Evolutionary conservation across 2,113 vertebrate species (phyloP).

Genomic region (Leuciscus idus): DNA sequence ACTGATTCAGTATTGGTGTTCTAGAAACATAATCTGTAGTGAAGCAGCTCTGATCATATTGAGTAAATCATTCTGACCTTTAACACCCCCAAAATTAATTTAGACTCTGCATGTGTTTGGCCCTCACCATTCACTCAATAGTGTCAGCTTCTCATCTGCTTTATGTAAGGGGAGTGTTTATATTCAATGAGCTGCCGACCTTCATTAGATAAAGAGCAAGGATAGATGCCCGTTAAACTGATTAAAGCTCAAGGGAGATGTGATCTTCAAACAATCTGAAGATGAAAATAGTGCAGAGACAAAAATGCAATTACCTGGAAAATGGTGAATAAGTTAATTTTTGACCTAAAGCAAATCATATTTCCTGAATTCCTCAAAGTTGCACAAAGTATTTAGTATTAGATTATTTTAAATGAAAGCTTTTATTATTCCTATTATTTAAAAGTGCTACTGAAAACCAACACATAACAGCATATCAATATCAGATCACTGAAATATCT

Average conservation of each 20-base stretch:
- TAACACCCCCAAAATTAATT: constrained; percentile 14
- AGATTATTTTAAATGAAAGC: background rate
- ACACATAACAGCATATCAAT: no score
- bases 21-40: background rate
- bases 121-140: background rate
- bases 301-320: background rate
- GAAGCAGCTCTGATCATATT: constrained; percentile 10
- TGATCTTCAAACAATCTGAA: background rate
- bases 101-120: background rate
- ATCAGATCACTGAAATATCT: no score
- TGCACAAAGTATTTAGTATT: background rate
- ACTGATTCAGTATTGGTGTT: background rate
- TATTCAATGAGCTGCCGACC: background rate
- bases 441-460: background rate
- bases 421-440: background rate
- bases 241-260: background rate
- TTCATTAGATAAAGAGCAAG: background rate
- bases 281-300: background rate
- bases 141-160: background rate
- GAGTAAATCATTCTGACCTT: constrained; percentile 25
- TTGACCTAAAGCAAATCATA: background rate
- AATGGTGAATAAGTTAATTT: background rate
- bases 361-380: background rate
- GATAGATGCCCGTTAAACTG: constrained; percentile 3
- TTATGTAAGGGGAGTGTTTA: background rate